Evolutionary conservation across 2,113 vertebrate species (phyloP), one percentile per base, ranked within the genome.

Genomic region (Anguilla japonica): DNA sequence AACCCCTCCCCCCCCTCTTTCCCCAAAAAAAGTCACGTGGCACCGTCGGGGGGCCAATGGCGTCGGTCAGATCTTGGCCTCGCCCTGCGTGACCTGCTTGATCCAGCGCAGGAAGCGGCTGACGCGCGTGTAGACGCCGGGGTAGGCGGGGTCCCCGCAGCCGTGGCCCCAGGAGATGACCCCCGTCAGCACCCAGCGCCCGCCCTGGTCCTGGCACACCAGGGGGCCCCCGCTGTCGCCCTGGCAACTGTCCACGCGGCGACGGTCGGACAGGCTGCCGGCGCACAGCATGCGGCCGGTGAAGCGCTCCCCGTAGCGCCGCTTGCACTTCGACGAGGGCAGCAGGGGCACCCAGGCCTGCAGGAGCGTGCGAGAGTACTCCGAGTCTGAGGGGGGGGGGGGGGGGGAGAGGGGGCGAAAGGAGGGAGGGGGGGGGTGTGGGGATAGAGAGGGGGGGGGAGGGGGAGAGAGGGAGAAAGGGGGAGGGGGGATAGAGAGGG

Each of bases 101-200:
- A 97, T 97, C 97, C 97, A 98, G 39, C 94, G 92, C 57, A 96
- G 91, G 0, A 97, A 98, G 89, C 95, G 96, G 93, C 95, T 96
- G 86, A 98, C 97, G 41, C 96, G 96, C 1, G 97, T 97, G 92
- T 97, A 98, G 60, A 97, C 97, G 4, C 97, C 97, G 0, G 97
- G 97, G 3, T 95, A 98, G n/a, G 95, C 94, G 63, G 96, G 96
- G 87, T 95, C 93, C 9, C 97, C 97, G 53, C 97, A 98, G 82
- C 97, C 97, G 0, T 97, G 97, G 39, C 96, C 97, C 97, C 96
- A 98, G 22, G 97, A 97, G 85, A 97, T 97, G 89, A 98, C 91
- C 16, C 97, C 97, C 34, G 96, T 93, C 87, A 97, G 95, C 81
- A 96, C 93, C 97, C 97, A 97, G 16, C 90, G 96, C 5, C 96